Conservation (phyloP, 1,140 invertebrate species). For the Drosophila chauvacae region DNA sequence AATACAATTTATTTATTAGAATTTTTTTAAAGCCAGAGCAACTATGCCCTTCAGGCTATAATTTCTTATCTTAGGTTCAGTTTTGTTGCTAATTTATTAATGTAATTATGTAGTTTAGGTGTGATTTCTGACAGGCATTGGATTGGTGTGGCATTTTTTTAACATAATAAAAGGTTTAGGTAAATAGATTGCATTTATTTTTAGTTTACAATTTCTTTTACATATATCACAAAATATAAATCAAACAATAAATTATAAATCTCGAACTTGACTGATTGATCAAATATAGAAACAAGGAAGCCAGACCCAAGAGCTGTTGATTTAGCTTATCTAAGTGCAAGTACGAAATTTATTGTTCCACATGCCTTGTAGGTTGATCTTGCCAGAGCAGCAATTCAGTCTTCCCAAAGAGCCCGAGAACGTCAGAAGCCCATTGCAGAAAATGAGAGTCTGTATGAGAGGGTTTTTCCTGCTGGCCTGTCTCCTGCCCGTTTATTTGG, state of each 20-base stretch:
- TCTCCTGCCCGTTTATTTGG: conserved; percentile 7
- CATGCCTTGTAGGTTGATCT: neutral
- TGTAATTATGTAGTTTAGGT: too few species aligned
- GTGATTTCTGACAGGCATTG: too few species aligned
- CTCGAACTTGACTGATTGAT: neutral
- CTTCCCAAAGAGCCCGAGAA: neutral
- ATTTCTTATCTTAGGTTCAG: too few species aligned
- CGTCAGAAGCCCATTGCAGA: neutral
- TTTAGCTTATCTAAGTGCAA: conserved; percentile 14
- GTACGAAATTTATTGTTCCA: neutral
- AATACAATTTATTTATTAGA: too few species aligned
- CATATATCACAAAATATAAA: neutral
- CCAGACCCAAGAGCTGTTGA: neutral
- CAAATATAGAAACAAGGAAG: neutral
- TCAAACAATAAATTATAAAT: neutral
- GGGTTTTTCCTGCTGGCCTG: neutral
- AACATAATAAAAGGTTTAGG: neutral
- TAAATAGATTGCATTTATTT: neutral
- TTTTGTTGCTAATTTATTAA: too few species aligned
- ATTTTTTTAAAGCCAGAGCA: too few species aligned
- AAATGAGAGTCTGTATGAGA: neutral
- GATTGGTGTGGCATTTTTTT: too few species aligned
- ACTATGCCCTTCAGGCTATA: too few species aligned
- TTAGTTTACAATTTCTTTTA: neutral
- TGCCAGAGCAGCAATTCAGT: neutral